Evolutionary conservation across 1,140 invertebrate species (phyloP), one percentile per base, ranked within the genome.

Genomic region (Trissolcus basalis): DNA sequence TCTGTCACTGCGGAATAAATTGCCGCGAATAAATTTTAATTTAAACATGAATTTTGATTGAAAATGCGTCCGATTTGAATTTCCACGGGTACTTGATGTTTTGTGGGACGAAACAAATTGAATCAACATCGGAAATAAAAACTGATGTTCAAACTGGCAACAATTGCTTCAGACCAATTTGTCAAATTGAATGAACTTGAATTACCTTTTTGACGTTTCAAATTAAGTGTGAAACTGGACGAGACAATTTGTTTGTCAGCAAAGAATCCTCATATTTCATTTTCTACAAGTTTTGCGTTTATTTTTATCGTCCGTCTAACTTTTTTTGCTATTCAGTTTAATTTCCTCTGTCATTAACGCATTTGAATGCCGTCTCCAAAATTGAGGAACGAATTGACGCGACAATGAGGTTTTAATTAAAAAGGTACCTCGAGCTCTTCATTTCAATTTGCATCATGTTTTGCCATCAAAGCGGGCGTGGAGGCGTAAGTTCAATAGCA

Each of bases 141-240:
- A 27, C 19, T 27, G 19, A 27, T 27, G 19, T 27, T 27, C 19
- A 27, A 36, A 15, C n/a, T n/a, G n/a, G n/a, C n/a, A n/a, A n/a
- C n/a, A n/a, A n/a, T n/a, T n/a, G n/a, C n/a, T n/a, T n/a, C n/a
- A n/a, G n/a, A n/a, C 16, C 50, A 47, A 41, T 67, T 43, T 10
- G 47, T 68, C 48, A 60, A 58, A 45, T 53, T 59, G 53, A 69
- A 69, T 54, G 50, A 60, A 54, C 48, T 60, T 47, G 33, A 69
- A 69, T 69, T 69, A 53, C 36, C 9, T 59, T 58, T 68, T 48
- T 68, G 64, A 54, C 65, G 48, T 69, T 69, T 60, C 48, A 45
- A 69, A 69, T 60, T 36, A 43, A 54, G 33, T 49, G 10, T 27
- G 54, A 58, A 50, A 36, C 35, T 16, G 15, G 27, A 8, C 14